A percentile compares a stretch with the other conserved stretches of the same genome.
These are phyloP conservation scores for Protonibea diacanthus DNA, from an alignment of 2,797 vertebrate genomes.

Conservation along the genomic window DNA sequence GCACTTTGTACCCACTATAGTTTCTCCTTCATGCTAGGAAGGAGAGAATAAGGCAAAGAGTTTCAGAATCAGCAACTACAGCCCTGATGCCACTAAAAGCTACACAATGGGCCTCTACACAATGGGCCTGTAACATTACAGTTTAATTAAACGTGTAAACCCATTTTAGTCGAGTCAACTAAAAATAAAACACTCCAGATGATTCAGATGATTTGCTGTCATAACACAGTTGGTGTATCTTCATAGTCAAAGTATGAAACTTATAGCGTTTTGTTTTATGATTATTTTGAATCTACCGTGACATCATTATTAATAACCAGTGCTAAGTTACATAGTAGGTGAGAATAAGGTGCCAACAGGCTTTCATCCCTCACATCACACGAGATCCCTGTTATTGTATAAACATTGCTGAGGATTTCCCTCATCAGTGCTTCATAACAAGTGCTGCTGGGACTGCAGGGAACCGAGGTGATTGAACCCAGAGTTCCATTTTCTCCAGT, in stretches of 20 bases:
- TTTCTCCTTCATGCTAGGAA: too few species aligned
- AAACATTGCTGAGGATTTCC: slow-evolving; percentile 42
- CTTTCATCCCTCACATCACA: slow-evolving; percentile 10
- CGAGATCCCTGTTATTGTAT: slow-evolving; percentile 12
- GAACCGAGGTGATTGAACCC: slow-evolving; percentile 51
- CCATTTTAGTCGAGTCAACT: too few species aligned
- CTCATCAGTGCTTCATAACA: slow-evolving; percentile 34
- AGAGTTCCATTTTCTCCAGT: slow-evolving; percentile 38
- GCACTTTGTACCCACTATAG: too few species aligned
- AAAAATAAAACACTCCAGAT: too few species aligned
- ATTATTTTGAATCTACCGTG: not conserved
- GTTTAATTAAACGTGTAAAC: too few species aligned
- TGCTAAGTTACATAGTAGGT: not conserved
- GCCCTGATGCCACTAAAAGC: too few species aligned
- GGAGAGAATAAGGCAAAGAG: too few species aligned
- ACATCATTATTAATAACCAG: not conserved
- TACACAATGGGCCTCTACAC: too few species aligned
- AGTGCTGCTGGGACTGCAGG: slow-evolving; percentile 26
- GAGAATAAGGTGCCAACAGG: slow-evolving; percentile 5
- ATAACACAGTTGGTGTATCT: not conserved
- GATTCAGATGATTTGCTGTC: too few species aligned
- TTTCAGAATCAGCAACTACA: too few species aligned
- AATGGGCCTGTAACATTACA: too few species aligned
- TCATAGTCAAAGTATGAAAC: not conserved
- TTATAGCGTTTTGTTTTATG: not conserved